Conservation (phyloP, 2,797 vertebrate species). For the Gadopsis marmoratus region DNA sequence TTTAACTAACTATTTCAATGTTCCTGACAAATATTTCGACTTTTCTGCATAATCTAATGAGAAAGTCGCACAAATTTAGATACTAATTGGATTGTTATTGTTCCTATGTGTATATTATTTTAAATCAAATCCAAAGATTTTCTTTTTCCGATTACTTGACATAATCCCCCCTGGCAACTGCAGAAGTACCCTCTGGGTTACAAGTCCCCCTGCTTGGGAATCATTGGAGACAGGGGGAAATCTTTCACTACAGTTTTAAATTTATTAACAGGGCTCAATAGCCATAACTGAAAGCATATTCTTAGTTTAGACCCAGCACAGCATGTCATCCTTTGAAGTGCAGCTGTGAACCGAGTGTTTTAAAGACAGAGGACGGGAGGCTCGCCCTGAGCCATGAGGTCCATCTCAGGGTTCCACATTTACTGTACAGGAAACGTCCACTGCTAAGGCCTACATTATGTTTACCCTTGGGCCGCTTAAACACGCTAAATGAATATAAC, state of each 20-base stretch:
- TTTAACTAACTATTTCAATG: too few relatives aligned
- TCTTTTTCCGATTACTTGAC: not conserved
- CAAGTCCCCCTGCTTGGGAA: not conserved
- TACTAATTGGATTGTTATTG: not conserved
- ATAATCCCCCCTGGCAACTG: not conserved
- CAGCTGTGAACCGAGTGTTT: slow-evolving; percentile 71
- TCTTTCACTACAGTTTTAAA: slow-evolving; percentile 18
- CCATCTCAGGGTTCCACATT: slow-evolving; percentile 46
- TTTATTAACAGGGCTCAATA: slow-evolving; percentile 10
- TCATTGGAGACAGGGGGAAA: not conserved
- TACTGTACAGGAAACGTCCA: slow-evolving; percentile 59
- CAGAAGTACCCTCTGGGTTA: not conserved
- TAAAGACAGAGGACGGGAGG: slow-evolving; percentile 38
- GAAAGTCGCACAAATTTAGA: not conserved
- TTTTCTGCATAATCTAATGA: too few relatives aligned
- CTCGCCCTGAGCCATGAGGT: slow-evolving; percentile 54
- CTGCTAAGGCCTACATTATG: slow-evolving; percentile 33
- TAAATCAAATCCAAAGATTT: not conserved
- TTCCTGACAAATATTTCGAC: too few relatives aligned
- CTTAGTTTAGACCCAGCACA: slow-evolving; percentile 40
- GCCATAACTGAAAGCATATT: slow-evolving; percentile 65
- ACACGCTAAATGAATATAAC: slow-evolving; percentile 31
- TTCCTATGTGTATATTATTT: not conserved
- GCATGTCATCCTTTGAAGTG: slow-evolving; percentile 76
- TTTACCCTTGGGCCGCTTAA: slow-evolving; percentile 43